Conservation (phyloP, 2,797 vertebrate species). For the Carcharodon carcharias region DNA sequence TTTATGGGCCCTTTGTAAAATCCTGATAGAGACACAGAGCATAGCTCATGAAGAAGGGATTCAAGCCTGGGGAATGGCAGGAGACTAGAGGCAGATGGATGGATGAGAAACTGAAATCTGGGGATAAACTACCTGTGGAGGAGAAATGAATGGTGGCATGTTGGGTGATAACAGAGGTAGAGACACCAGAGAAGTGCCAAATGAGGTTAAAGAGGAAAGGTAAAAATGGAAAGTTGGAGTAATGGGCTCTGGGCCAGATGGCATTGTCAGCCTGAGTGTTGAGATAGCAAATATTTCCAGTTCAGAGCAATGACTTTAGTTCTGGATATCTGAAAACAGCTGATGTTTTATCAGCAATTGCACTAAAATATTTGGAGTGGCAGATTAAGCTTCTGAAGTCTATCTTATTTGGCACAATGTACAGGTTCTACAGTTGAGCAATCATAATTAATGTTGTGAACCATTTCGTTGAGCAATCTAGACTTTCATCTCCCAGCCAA, state of each 20-base stretch:
- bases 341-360: background rate
- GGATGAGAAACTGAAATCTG: too few species aligned
- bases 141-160: background rate
- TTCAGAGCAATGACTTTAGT: background rate
- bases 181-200: background rate
- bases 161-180: background rate
- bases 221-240: background rate
- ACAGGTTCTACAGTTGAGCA: constrained; percentile 29
- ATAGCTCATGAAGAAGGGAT: background rate
- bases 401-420: constrained; percentile 42
- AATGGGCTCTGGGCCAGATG: background rate
- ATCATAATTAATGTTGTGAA: constrained; percentile 41
- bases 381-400: constrained; percentile 37
- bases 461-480: background rate
- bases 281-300: background rate
- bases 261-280: background rate
- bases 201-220: background rate
- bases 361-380: constrained; percentile 12
- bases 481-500: constrained; percentile 37
- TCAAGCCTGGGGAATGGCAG: background rate
- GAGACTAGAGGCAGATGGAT: background rate
- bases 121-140: background rate
- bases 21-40: background rate
- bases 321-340: background rate
- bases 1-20: background rate